Base-by-base conservation (phyloP, 2,888 invertebrate genomes). In the Cactoblastis cactorum region DNA sequence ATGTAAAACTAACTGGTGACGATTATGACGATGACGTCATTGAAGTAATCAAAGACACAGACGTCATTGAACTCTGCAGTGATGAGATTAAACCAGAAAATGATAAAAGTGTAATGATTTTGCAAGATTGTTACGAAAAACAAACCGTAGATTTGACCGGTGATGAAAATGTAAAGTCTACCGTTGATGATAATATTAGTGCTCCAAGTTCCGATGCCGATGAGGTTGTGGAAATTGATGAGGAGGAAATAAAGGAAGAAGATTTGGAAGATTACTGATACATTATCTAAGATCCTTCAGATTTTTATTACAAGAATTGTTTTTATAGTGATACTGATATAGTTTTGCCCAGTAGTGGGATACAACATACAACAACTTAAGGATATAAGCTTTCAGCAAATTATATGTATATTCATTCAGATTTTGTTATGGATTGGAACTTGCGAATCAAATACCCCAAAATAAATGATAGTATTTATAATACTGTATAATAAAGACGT, bases 211-310 rank as follows among this genome's bases (percentile, higher is more conserved):
- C 8, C 11, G n/a, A 43, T 9, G 43, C 17, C 4, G 43, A 43
- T 17, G 9, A 9, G 0, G 32, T 43, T 0, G 43, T 43, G 24
- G 43, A 43, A 15, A 43, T 56, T 9, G 58, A 51, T 9, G 59
- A 69, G 35, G 41, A 63, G 0, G 53, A 71, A 8, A 57, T 69
- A 6, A 52, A 54, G 48, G 79, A 77, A 2, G 74, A 76, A 4
- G 82, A 83, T 62, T 72, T 82, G 32, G 80, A 77, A 61, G 83
- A 83, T 58, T 83, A 71, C 58, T 77, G 55, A 65, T n/a, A 18
- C 17, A n/a, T n/a, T n/a, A n/a, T n/a, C n/a, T n/a, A n/a, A n/a
- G n/a, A n/a, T n/a, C n/a, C n/a, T n/a, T n/a, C n/a, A n/a, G n/a
- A n/a, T n/a, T n/a, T n/a, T n/a, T n/a, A n/a, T n/a, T n/a, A n/a